Base-by-base conservation (phyloP, 1,140 invertebrate species). In the Caenorhabditis inopinata region DNA sequence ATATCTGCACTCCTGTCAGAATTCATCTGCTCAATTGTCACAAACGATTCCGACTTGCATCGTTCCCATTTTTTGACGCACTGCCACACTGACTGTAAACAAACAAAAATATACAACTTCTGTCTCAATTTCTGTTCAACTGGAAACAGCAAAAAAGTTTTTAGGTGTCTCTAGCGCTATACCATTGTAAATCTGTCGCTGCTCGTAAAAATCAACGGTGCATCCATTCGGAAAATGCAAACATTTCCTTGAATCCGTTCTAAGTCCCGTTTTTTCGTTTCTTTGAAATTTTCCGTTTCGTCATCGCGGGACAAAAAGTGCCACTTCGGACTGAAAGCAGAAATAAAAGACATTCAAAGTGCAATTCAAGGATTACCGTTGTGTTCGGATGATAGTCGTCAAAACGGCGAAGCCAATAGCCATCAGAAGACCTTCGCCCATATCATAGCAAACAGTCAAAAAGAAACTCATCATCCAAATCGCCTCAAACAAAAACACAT, bases 221-320 rank as follows among this genome's bases (percentile, higher is more conserved):
- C 86, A 78, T 87, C 86, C 73, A 88, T 87, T 35, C 86, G 83
- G 29, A 87, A 82, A 29, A 87, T 78, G 74, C 86, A 87, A 18
- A 86, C 85, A 42, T 83, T 79, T 23, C 83, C 81, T 32, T 85
- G 82, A 14, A 87, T 81, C 35, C 80, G 49, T 18, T 83, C 82
- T 23, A 88, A 35, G 38, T 87, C 85, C 47, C 85, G 79, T 32
- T 83, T 88, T 12, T 78, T 78, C 16, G 83, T 82, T 68, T 87
- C 86, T 68, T 77, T 75, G 62, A 78, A 87, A 29, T 82, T 76
- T 38, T 81, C 62, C 7, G 77, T 68, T 42, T 87, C 85, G 32
- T 80, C 62, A 25, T 83, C 82, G 14, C 85, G 81, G 3, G 83
- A 84, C 18, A 87, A 32, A 75, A 87, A 78, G 48, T 87, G 86